Evolutionary conservation across 2,113 vertebrate species (phyloP).

Genomic region (Eudyptes chrysolophus): DNA sequence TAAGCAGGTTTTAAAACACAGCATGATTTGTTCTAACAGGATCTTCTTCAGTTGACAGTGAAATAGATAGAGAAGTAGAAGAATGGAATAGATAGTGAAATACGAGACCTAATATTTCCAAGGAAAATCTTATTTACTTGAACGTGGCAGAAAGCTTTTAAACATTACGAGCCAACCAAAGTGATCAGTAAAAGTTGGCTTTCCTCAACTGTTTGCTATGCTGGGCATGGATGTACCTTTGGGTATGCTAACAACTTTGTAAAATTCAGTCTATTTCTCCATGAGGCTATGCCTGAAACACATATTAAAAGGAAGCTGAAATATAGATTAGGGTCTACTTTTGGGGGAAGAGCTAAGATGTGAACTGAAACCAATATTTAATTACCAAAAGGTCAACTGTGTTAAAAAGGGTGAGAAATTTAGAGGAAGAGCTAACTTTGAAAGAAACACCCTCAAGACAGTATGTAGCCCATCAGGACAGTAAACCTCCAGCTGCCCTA

Average conservation of each 20-base stretch:
- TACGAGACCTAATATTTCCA: background rate
- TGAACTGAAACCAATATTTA: background rate
- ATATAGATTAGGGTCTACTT: background rate
- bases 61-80: background rate
- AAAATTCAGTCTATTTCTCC: background rate
- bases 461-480: background rate
- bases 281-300: background rate
- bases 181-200: background rate
- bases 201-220: background rate
- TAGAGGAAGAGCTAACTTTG: background rate
- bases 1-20: background rate
- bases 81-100: background rate
- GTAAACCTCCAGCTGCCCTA: background rate
- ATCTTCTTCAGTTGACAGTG: background rate
- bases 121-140: background rate
- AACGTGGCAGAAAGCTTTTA: background rate
- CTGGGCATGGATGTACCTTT: background rate
- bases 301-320: background rate
- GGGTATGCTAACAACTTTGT: background rate
- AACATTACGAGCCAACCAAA: background rate
- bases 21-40: background rate
- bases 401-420: background rate
- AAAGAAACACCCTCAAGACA: background rate
- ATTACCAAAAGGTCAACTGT: background rate
- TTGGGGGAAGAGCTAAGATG: background rate